Evolutionary conservation across 2,888 invertebrate genomes (phyloP).

Genomic region (Acrocyrtus sp.): DNA sequence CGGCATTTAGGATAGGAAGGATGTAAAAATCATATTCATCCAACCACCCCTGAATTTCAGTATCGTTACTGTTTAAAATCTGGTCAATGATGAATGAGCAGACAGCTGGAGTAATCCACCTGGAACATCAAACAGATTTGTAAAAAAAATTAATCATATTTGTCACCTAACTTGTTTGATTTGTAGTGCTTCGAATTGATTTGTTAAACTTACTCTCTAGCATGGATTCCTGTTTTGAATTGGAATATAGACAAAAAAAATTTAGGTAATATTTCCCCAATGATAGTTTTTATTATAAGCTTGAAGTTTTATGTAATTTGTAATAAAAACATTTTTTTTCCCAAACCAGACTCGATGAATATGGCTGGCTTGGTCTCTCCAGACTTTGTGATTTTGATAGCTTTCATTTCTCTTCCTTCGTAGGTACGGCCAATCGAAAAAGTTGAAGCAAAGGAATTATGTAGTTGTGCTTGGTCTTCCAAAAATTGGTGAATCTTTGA

Average conservation of each 20-base stretch:
- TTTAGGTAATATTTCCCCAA: neutral
- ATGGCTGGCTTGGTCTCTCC: conserved; percentile 65
- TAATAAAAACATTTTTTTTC: neutral
- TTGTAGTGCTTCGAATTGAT: no score
- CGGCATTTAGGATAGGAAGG: conserved; percentile 80
- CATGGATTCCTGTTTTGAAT: conserved; percentile 74
- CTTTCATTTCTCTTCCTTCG: conserved; percentile 65
- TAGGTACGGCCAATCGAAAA: conserved; percentile 62
- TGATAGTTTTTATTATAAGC: neutral
- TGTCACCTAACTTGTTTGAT: no score
- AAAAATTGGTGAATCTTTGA: conserved; percentile 46
- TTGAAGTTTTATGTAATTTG: neutral
- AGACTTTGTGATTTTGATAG: conserved; percentile 65
- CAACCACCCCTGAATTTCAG: conserved; percentile 66
- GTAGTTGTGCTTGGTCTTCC: conserved; percentile 31
- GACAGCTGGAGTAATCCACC: conserved; percentile 66
- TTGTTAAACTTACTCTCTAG: conserved; percentile 75
- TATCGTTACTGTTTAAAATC: conserved; percentile 66
- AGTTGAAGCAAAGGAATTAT: conserved; percentile 30
- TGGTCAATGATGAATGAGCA: conserved; percentile 51
- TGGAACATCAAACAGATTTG: neutral
- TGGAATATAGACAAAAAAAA: neutral
- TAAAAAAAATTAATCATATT: no score
- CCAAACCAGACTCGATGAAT: conserved; percentile 68
- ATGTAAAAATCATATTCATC: conserved; percentile 75